Percentiles rank a stretch among this genome's conserved stretches.
phyloP scores from a whole-genome alignment of 2,888 invertebrate species.

The Pomacea canaliculata region DNA sequence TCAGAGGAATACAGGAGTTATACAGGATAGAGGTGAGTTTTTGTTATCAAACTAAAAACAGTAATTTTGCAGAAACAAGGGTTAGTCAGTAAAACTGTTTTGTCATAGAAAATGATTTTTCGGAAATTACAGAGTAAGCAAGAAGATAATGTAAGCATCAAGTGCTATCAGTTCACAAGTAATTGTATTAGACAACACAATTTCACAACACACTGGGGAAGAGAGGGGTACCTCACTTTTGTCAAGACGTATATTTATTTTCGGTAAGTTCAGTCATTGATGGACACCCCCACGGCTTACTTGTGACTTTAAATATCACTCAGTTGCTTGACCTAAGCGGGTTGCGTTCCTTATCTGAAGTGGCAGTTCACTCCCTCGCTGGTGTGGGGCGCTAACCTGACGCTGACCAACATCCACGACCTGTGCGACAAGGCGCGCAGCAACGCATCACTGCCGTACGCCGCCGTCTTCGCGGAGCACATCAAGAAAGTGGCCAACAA shows the following conservation, averaged over 20 bases:
- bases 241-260: no score
- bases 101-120: no score
- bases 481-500: constrained; percentile 80
- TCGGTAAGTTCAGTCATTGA: no score
- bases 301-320: no score
- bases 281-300: no score
- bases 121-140: no score
- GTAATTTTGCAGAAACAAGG: not conserved
- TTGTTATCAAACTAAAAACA: no score
- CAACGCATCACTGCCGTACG: constrained; percentile 73
- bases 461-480: constrained; percentile 76
- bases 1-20: constrained; percentile 76
- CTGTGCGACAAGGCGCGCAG: constrained; percentile 55
- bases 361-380: constrained; percentile 67
- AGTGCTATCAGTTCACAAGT: not conserved
- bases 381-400: constrained; percentile 75
- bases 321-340: no score
- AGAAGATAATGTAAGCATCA: not conserved
- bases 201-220: no score
- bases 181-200: not conserved
- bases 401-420: constrained; percentile 74
- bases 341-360: no score
- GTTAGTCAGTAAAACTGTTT: not conserved
- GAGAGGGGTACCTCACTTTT: no score
- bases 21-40: constrained; percentile 48